These are phyloP conservation scores for Cremastobaeus sp. DNA, from an alignment of 2,888 invertebrate species.

Conservation along the genomic window DNA sequence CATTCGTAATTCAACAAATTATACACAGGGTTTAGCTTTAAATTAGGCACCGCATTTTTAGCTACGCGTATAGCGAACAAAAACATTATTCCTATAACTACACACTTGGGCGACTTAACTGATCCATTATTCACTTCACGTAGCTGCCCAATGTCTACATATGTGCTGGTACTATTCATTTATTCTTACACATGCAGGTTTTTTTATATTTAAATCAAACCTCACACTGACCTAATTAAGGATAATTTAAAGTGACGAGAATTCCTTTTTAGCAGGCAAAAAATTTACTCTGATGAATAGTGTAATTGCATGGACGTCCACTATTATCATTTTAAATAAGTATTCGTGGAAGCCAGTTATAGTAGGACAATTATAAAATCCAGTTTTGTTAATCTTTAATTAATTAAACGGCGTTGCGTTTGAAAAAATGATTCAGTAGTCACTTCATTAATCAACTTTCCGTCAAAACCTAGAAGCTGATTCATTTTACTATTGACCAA, in stretches of 20 bases:
- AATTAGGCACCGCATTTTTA: constrained; percentile 30
- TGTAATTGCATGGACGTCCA: constrained; percentile 14
- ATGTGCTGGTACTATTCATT: constrained; percentile 25
- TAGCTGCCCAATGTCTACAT: constrained; percentile 34
- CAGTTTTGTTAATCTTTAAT: background rate
- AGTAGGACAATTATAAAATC: background rate
- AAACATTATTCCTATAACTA: constrained; percentile 51
- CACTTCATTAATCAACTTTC: too few relatives aligned
- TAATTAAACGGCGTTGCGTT: background rate
- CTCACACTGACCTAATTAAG: constrained; percentile 27
- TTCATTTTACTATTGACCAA: too few relatives aligned
- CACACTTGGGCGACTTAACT: constrained; percentile 44
- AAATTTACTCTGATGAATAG: constrained; percentile 14
- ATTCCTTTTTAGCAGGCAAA: constrained; percentile 22
- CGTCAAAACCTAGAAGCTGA: too few relatives aligned
- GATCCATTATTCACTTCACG: constrained; percentile 51
- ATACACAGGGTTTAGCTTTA: constrained; percentile 23
- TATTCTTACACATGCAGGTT: constrained; percentile 27
- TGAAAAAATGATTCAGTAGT: too few relatives aligned
- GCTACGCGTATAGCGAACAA: constrained; percentile 31
- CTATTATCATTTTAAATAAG: constrained; percentile 8
- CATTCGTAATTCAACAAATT: constrained; percentile 22
- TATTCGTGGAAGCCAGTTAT: background rate
- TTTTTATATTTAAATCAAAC: constrained; percentile 46
- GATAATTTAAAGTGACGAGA: constrained; percentile 36